Evolutionary conservation across 2,113 vertebrate species (phyloP).

Genomic region (Cavia aperea): DNA sequence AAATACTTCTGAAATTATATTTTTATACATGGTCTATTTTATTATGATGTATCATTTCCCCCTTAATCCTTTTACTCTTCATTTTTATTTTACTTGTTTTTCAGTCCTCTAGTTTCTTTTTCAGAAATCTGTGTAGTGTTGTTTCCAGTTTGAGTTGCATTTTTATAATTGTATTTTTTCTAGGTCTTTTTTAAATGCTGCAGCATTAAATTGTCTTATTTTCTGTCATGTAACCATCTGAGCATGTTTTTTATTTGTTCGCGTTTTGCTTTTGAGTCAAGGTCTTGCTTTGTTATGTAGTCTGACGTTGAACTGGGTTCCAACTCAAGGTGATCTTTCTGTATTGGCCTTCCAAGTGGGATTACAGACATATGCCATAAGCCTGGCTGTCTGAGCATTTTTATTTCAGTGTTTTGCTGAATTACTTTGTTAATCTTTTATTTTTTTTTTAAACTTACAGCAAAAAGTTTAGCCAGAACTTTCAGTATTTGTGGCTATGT

Average conservation of each 20-base stretch:
- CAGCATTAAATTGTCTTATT: not conserved
- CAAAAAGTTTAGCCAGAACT: not conserved
- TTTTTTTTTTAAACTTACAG: not conserved
- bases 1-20: not conserved
- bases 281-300: not conserved
- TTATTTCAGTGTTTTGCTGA: not conserved
- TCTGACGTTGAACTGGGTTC: not conserved
- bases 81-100: not conserved
- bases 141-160: not conserved
- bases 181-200: not conserved
- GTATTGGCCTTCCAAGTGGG: not conserved
- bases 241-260: not conserved
- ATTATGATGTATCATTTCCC: not conserved
- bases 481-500: not conserved
- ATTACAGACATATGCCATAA: not conserved
- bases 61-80: not conserved
- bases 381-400: not conserved
- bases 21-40: conserved; percentile 15
- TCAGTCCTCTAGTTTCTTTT: not conserved
- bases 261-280: not conserved
- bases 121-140: not conserved
- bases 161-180: not conserved
- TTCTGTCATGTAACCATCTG: not conserved
- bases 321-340: not conserved
- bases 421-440: not conserved